Conservation (phyloP, 2,888 invertebrate species). For the Byasa hedistus region DNA sequence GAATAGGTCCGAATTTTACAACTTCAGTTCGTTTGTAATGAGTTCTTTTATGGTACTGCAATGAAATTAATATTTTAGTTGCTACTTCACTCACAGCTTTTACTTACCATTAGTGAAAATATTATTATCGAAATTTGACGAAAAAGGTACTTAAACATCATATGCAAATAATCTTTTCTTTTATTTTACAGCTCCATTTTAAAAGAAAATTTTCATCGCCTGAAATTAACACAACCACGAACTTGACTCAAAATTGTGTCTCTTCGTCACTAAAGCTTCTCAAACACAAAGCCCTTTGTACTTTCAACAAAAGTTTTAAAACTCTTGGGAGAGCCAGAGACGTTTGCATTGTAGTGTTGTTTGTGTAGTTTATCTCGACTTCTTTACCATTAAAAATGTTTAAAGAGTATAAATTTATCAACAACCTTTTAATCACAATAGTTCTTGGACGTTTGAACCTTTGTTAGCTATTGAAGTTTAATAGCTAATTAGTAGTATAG, state of each 20-base stretch:
- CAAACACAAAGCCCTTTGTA: slow-evolving; percentile 17
- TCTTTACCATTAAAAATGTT: not conserved
- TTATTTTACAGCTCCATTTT: not conserved
- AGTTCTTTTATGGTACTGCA: not conserved
- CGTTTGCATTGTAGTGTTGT: not conserved
- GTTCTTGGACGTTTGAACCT: too few relatives aligned
- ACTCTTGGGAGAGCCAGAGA: slow-evolving; percentile 3
- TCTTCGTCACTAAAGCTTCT: not conserved
- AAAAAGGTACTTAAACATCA: too few relatives aligned
- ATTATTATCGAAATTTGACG: too few relatives aligned
- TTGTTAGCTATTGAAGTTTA: too few relatives aligned
- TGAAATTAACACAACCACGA: slow-evolving; percentile 2
- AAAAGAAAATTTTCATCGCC: not conserved
- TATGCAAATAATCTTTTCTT: not conserved
- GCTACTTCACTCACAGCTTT: not conserved
- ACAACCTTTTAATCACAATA: not conserved
- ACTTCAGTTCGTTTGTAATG: not conserved
- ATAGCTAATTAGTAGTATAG: too few relatives aligned
- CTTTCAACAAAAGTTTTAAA: slow-evolving; percentile 12
- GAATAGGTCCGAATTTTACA: not conserved
- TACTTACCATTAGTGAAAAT: not conserved
- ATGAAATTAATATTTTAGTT: not conserved
- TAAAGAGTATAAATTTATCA: not conserved
- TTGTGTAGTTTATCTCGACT: not conserved
- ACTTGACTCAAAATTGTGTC: slow-evolving; percentile 6